phyloP scores from a whole-genome alignment of 1,140 invertebrate species.

The Dendroctonus ponderosae region DNA sequence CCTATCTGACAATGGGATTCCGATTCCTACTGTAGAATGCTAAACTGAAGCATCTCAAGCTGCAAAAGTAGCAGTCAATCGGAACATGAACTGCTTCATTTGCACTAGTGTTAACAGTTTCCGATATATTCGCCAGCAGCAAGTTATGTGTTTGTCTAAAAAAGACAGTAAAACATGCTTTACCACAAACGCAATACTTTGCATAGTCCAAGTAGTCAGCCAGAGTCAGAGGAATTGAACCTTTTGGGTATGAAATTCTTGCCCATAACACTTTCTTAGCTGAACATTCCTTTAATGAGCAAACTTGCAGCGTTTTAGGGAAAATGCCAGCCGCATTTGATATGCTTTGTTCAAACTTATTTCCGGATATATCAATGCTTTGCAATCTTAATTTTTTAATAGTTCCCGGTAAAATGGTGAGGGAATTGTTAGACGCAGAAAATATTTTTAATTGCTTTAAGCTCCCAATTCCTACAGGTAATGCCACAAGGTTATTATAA shows the following conservation, averaged over 20 bases:
- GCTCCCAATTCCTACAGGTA: conserved; percentile 52
- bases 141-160: conserved; percentile 50
- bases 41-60: conserved; percentile 54
- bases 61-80: conserved; percentile 64
- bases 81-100: conserved; percentile 48
- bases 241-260: conserved; percentile 57
- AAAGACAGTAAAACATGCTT: conserved; percentile 56
- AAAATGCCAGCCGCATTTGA: conserved; percentile 29
- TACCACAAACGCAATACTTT: conserved; percentile 62
- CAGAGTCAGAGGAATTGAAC: conserved; percentile 59
- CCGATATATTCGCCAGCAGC: conserved; percentile 51
- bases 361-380: conserved; percentile 57
- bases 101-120: conserved; percentile 50
- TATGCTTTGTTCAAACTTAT: conserved; percentile 43
- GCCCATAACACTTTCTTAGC: conserved; percentile 42
- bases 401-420: conserved; percentile 59
- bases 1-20: conserved; percentile 47
- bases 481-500: conserved; percentile 55
- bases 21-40: conserved; percentile 36
- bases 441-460: conserved; percentile 43
- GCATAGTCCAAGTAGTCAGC: conserved; percentile 62
- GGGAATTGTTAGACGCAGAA: conserved; percentile 55
- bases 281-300: conserved; percentile 40
- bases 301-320: conserved; percentile 36
- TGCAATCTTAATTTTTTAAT: conserved; percentile 56